These are phyloP conservation scores for Caenorhabditis sulstoni DNA, from an alignment of 2,888 invertebrate species.

Conservation along the genomic window DNA sequence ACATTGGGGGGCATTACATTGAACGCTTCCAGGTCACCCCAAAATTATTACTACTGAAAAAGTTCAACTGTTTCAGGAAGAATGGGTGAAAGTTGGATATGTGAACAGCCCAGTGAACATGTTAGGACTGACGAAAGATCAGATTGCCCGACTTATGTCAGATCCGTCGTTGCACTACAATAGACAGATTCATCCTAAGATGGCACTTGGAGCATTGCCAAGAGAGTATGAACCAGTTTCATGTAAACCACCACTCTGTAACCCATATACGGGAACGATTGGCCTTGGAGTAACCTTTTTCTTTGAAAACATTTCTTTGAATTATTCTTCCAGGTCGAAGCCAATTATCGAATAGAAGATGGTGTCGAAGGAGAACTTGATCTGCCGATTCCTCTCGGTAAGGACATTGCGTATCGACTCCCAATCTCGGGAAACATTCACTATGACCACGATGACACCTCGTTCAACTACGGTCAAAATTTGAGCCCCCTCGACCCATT, in stretches of 20 bases:
- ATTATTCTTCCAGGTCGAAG: constrained; percentile 48
- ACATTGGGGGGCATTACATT: constrained; percentile 65
- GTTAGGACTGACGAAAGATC: constrained; percentile 61
- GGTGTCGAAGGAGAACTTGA: constrained; percentile 67
- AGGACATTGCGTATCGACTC: constrained; percentile 56
- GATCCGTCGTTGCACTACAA: constrained; percentile 61
- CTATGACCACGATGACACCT: constrained; percentile 25
- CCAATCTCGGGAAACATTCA: constrained; percentile 62
- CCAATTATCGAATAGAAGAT: constrained; percentile 60
- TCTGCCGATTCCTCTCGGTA: constrained; percentile 61
- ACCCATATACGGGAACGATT: constrained; percentile 66
- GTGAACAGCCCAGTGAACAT: constrained; percentile 64
- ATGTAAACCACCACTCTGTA: constrained; percentile 70
- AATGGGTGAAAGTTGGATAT: constrained; percentile 64
- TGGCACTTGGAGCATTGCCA: constrained; percentile 67
- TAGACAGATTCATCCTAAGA: constrained; percentile 63
- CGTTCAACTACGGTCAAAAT: neutral
- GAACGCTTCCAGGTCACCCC: constrained; percentile 67
- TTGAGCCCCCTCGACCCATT: constrained; percentile 54
- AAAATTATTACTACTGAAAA: too few relatives aligned
- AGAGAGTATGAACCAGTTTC: constrained; percentile 62
- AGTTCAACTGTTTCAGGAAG: constrained; percentile 60
- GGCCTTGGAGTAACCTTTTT: constrained; percentile 68
- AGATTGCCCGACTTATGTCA: constrained; percentile 60
- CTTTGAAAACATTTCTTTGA: neutral